phyloP scores from a whole-genome alignment of 2,113 vertebrate genomes.

The Otocyon megalotis region DNA sequence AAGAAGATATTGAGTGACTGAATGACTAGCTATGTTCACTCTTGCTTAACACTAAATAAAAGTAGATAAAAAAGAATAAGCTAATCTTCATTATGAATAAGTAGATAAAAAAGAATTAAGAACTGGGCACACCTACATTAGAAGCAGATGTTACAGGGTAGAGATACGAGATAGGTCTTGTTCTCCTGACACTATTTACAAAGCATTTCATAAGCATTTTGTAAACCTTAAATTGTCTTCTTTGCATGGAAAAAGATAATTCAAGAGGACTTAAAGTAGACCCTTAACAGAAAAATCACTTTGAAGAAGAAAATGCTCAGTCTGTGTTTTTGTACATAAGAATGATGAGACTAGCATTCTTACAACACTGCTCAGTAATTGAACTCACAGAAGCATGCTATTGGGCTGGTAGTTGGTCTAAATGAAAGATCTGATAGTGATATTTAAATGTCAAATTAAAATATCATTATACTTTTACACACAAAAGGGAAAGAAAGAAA shows the following conservation, averaged over 20 bases:
- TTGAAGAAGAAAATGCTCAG: slow-evolving; percentile 7
- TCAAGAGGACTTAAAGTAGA: background rate
- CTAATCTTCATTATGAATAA: background rate
- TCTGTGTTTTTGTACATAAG: background rate
- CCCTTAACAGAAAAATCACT: background rate
- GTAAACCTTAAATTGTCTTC: background rate
- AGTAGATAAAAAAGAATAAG: background rate
- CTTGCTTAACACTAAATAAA: background rate
- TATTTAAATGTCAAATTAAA: slow-evolving; percentile 32
- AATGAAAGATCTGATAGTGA: background rate
- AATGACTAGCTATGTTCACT: background rate
- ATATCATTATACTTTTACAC: background rate
- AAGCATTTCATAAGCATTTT: slow-evolving; percentile 25
- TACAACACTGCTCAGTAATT: background rate
- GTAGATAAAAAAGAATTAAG: background rate
- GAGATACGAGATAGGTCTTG: background rate
- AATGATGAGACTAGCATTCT: background rate
- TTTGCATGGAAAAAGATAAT: background rate
- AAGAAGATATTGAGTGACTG: background rate
- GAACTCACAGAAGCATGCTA: background rate
- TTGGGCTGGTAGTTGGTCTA: background rate
- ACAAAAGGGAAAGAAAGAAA: background rate
- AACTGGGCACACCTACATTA: background rate
- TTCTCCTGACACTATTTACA: background rate
- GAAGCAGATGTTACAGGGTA: background rate